Base-by-base conservation (phyloP, 2,888 invertebrate genomes). In the Trachelus troglodyta region DNA sequence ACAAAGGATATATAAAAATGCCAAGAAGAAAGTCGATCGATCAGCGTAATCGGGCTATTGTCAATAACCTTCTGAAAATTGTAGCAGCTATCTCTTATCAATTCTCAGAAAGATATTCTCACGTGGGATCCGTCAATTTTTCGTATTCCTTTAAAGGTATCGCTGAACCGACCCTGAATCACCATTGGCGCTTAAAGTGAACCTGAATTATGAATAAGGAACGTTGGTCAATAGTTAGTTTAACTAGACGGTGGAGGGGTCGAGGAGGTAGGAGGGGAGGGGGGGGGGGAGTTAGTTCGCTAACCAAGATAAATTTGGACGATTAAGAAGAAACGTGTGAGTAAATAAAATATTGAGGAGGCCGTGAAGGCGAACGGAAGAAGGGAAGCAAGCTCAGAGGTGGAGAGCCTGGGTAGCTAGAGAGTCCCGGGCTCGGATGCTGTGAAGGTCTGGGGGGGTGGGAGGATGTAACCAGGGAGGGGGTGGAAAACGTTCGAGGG, bases 291-390 rank as follows among this genome's bases (percentile, higher is more conserved):
- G 56, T 81, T 81, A 56, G 2, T 56, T 56, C 33, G 9, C 80
- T 84, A 86, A 88, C 86, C 84, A 85, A 87, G 87, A 88, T 89
- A 86, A 87, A 89, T 87, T 87, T 82, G 76, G 71, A 80, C 87
- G 79, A 82, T 83, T 82, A 80, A 79, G 77, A 77, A 40, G 77
- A 77, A 82, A 82, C 79, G 82, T 86, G 86, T 87, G 23, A 15
- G 56, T 23, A 86, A 89, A 89, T 90, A 87, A 90, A 90, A 89
- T 89, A 90, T 90, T 90, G 86, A 88, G 82, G 84, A 83, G 85
- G 82, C 83, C 79, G 6, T 9, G 40, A 15, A 40, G 6, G 23
- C 0, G 1, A 15, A 37, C 35, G 37, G 37, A 12, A 75, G 76
- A 74, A 56, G 75, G 74, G 75, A 76, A 75, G 74, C 35, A 73